Base-by-base conservation (phyloP, 2,113 vertebrate species). In the Hydrolagus affinis region DNA sequence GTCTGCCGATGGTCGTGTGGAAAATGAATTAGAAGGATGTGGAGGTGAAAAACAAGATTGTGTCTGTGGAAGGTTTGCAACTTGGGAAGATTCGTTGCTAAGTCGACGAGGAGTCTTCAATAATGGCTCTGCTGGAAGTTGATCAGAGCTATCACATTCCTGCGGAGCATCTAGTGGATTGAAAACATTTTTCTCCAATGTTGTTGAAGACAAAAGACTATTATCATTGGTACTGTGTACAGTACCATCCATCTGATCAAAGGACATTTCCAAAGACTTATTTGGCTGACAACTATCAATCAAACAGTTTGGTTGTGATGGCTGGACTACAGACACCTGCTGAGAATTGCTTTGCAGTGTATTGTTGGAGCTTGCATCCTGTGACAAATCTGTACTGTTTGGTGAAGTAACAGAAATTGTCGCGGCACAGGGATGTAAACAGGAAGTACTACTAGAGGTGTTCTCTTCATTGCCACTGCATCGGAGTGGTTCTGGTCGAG, bases 181-280 rank as follows among this genome's bases (percentile, higher is more conserved):
- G 21, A 83, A 83, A 66, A 19, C 32, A 28, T 66, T 83, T 83
- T 83, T 83, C 28, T 83, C 78, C 15, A 60, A 83, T 30, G 60
- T 85, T 86, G 85, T 72, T 87, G 85, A 90, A 88, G 87, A 89
- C 86, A 90, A 90, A 86, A 88, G 89, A 75, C 71, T 88, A 19
- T 87, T 88, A 44, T 93, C 91, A 86, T 0, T 88, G 23, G 83
- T 89, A 86, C 86, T 91, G 88, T 91, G 87, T 3, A 89, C 85
- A 32, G 78, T 60, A 14, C 15, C 23, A 86, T 89, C 89, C 83
- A 89, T 70, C 89, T 87, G 91, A 83, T 94, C 91, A 86, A 86
- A 89, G 90, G 93, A 87, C 85, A 90, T 87, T 86, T 92, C 91
- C 91, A 92, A 90, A 0, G 1, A 85, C 86, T 91, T 93, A 88